Base-by-base conservation (phyloP, 2,888 invertebrate genomes). In the Hofmannophila pseudospretella region DNA sequence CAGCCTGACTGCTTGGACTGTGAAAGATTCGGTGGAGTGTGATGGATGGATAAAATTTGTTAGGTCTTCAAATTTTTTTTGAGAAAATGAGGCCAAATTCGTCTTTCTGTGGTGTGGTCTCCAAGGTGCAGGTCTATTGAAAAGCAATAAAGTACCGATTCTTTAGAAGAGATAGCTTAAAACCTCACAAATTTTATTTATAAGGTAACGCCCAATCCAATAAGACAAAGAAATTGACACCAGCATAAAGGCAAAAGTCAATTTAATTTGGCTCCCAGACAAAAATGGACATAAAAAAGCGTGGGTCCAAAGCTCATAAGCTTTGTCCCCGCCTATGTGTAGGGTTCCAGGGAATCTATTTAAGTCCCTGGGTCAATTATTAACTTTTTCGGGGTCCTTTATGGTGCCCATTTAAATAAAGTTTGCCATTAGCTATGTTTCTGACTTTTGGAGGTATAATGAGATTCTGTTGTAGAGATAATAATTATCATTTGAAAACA, bases 201-300 rank as follows among this genome's bases (percentile, higher is more conserved):
- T 16, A 4, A n/a, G 16, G 16, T 16, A 16, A 16, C 16, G 16
- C 10, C 27, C 11, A 27, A 7, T 11, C 11, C 27, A 27, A 27
- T 10, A 11, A 10, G 10, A 12, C 27, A 35, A 34, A 34, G 34
- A 34, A 31, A 34, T 36, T 32, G 36, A 39, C 37, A 33, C 36
- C 48, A 52, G 57, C 52, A 60, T 57, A 50, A 59, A 51, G 52
- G 59, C 58, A 50, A 45, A 56, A 70, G 68, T 72, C 75, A 72
- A 69, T 79, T 79, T 76, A 78, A 80, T 81, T 80, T 76, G 58
- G 70, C 59, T 67, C 51, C 68, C 78, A 79, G 79, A 78, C 80
- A 68, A 74, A 80, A 76, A 78, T 67, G 69, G 65, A n/a, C n/a
- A 39, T 49, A 59, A 57, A 52, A 8, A 5, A 5, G 11, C 22